phyloP scores from a whole-genome alignment of 2,113 vertebrate genomes.

The Crotalus horridus region DNA sequence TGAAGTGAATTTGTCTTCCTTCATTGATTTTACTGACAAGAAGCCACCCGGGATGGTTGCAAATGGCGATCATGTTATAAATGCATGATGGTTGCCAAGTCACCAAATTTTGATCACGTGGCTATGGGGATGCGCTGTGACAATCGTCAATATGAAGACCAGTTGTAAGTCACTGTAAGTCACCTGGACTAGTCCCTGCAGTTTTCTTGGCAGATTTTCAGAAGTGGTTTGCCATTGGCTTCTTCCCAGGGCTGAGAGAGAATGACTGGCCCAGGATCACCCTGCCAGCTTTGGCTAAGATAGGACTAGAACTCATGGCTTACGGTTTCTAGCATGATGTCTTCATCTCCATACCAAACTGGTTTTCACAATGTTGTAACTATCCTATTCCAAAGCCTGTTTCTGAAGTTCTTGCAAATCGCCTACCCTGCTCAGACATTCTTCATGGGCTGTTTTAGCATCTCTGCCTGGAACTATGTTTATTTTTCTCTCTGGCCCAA shows the following conservation, averaged over 20 bases:
- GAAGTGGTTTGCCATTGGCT: neutral
- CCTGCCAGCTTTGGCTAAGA: neutral
- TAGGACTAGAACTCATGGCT: neutral
- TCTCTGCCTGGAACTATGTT: neutral
- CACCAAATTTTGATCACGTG: too few species aligned
- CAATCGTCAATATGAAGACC: too few species aligned
- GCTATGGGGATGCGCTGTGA: too few species aligned
- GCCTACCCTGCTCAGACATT: neutral
- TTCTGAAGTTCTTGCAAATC: neutral
- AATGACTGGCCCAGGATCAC: neutral
- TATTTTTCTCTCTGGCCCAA: neutral
- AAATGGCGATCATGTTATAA: too few species aligned
- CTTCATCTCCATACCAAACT: neutral
- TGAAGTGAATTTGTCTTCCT: too few species aligned
- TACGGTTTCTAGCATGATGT: neutral
- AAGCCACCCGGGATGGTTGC: too few species aligned
- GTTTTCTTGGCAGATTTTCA: too few species aligned
- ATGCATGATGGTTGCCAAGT: too few species aligned
- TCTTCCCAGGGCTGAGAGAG: neutral
- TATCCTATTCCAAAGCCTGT: neutral
- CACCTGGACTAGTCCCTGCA: too few species aligned
- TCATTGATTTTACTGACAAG: too few species aligned
- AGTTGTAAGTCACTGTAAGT: too few species aligned
- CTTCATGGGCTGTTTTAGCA: neutral
- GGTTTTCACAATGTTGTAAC: neutral